Evolutionary conservation across 2,797 vertebrate species (phyloP), one percentile per base, ranked within the genome.

Genomic region (Anabas testudineus): DNA sequence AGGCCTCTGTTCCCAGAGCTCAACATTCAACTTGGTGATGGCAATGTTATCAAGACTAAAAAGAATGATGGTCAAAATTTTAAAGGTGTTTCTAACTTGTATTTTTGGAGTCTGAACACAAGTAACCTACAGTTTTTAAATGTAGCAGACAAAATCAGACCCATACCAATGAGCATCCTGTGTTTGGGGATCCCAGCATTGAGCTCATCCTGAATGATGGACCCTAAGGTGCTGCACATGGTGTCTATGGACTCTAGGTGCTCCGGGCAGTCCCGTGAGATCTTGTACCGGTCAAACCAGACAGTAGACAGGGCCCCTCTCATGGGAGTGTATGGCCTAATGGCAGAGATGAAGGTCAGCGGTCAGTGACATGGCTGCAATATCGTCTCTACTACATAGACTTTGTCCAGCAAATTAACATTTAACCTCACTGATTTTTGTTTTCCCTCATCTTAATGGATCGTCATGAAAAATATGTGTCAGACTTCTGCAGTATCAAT

Each of bases 281-380:
- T 95, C 91, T 95, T 95, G 57, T 91, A 74, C 21, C 95, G 94
- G 87, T 97, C 95, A 88, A 97, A 97, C 96, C 96, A 97, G 49
- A 97, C 95, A 7, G 90, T 95, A 66, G 96, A 96, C 74, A 87
- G 52, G 24, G 89, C 86, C 72, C 95, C 95, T 67, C 86, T 88
- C 93, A 96, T 90, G 1, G 95, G 95, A 52, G 95, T 97, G 72
- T 97, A 97, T 0, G 96, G 95, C 72, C 96, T 97, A 62, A 56
- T 15, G 37, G 24, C 7, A 60, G 56, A 60, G 66, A 75, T 18
- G 48, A 45, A 22, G 10, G 49, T 62, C 14, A 80, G 8, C 10
- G 53, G 36, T 67, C 34, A 45, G n/a, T 14, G 15, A 24, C 36
- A 28, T 52, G 30, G 14, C 16, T 21, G 14, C 22, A 53, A 39